These are phyloP conservation scores for Chironomus striatipennis DNA, from an alignment of 1,140 invertebrate genomes.

Conservation along the genomic window DNA sequence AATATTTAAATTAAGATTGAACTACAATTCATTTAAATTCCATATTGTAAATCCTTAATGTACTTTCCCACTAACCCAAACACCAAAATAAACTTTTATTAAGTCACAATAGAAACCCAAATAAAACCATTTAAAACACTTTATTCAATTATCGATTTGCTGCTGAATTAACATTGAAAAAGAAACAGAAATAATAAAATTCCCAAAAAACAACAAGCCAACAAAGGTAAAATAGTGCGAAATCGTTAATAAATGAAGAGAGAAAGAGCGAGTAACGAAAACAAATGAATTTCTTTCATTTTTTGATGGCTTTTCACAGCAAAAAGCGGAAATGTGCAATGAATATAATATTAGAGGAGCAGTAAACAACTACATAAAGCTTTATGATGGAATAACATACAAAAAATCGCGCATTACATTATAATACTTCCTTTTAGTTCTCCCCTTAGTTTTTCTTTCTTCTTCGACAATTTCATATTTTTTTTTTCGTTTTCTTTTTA, in stretches of 20 bases:
- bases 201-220: background rate
- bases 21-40: too few species aligned
- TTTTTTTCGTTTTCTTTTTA: background rate
- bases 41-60: too few species aligned
- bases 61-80: too few species aligned
- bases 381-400: constrained; percentile 23
- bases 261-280: background rate
- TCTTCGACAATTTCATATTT: too few species aligned
- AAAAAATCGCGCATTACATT: constrained; percentile 20
- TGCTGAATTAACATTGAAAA: background rate
- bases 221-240: background rate
- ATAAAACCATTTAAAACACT: background rate
- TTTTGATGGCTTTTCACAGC: constrained; percentile 6
- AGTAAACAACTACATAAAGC: constrained; percentile 22
- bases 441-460: background rate
- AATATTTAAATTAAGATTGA: too few species aligned
- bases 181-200: too few species aligned
- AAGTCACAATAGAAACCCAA: too few species aligned
- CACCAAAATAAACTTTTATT: too few species aligned
- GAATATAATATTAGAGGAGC: constrained; percentile 5
- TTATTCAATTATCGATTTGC: constrained; percentile 13
- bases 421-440: constrained; percentile 16
- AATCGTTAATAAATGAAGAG: background rate
- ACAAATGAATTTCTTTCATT: background rate
- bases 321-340: constrained; percentile 21